Evolutionary conservation across 2,113 vertebrate genomes (phyloP).

Genomic region (Pluvialis apricaria): DNA sequence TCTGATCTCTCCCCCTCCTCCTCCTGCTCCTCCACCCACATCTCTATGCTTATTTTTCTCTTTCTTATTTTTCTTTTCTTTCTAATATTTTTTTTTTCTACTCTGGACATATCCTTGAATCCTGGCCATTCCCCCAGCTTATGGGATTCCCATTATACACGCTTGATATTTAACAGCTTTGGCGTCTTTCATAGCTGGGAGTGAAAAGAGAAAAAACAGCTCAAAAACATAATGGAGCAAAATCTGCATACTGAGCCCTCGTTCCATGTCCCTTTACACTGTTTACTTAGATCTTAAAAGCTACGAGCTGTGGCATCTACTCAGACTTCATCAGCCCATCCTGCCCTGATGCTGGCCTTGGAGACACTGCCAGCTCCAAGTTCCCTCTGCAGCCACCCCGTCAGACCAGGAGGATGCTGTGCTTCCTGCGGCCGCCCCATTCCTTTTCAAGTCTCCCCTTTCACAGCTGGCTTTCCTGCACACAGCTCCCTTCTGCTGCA

Average conservation of each 20-base stretch:
- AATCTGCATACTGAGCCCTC: constrained; percentile 41
- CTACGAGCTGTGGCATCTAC: constrained; percentile 73
- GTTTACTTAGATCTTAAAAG: constrained; percentile 60
- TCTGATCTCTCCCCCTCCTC: not conserved
- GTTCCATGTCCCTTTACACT: constrained; percentile 62
- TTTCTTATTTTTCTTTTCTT: constrained; percentile 10
- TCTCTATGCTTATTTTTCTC: not conserved
- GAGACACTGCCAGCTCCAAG: constrained; percentile 25
- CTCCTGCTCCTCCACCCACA: not conserved
- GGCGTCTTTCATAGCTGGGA: constrained; percentile 38
- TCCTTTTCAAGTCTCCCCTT: not conserved
- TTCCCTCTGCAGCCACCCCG: not conserved
- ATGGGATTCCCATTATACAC: constrained; percentile 52
- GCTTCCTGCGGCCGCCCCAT: not conserved
- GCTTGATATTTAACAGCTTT: constrained; percentile 27
- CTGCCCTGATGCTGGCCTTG: constrained; percentile 67
- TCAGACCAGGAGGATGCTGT: not conserved
- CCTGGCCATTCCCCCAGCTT: constrained; percentile 50
- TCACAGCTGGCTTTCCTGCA: not conserved
- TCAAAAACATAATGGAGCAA: constrained; percentile 4
- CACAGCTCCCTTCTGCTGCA: not conserved
- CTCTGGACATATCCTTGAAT: constrained; percentile 62
- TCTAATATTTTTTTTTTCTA: not conserved
- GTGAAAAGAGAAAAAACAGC: constrained; percentile 36
- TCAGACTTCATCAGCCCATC: constrained; percentile 75